These are phyloP conservation scores for Brevimyrus niger DNA, from an alignment of 2,113 vertebrate species.

Conservation along the genomic window DNA sequence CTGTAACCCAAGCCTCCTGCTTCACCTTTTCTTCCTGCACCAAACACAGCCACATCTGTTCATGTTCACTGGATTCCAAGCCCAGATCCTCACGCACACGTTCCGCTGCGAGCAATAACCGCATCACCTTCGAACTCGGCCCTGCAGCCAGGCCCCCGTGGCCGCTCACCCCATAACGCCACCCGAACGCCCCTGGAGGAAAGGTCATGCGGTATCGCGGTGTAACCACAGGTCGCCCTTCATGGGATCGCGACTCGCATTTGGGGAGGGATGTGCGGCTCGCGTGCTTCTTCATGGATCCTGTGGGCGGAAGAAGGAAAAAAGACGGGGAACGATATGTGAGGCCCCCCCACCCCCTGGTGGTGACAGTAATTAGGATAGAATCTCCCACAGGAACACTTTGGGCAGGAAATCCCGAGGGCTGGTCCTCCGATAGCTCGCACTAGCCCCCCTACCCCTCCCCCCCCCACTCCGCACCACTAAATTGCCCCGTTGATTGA, in stretches of 20 bases:
- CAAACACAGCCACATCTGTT: conserved; percentile 13
- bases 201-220: not conserved
- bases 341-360: not conserved
- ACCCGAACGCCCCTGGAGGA: not conserved
- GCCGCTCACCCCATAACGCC: not conserved
- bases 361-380: conserved; percentile 7
- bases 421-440: conserved; percentile 4
- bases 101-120: not conserved
- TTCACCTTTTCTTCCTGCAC: conserved; percentile 10
- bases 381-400: conserved; percentile 21
- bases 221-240: not conserved
- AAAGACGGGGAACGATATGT: not conserved
- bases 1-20: not conserved
- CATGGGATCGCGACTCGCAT: not conserved
- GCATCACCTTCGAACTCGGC: not conserved
- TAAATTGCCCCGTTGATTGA: conserved; percentile 25
- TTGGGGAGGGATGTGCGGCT: too few relatives aligned
- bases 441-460: not conserved
- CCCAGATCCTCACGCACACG: not conserved
- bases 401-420: conserved; percentile 19
- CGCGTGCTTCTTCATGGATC: not conserved
- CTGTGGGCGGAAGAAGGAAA: not conserved
- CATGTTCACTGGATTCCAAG: not conserved
- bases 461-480: not conserved
- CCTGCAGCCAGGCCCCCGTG: not conserved